These are phyloP conservation scores for Loripinus fragilis DNA, from an alignment of 2,888 invertebrate genomes.

Conservation along the genomic window DNA sequence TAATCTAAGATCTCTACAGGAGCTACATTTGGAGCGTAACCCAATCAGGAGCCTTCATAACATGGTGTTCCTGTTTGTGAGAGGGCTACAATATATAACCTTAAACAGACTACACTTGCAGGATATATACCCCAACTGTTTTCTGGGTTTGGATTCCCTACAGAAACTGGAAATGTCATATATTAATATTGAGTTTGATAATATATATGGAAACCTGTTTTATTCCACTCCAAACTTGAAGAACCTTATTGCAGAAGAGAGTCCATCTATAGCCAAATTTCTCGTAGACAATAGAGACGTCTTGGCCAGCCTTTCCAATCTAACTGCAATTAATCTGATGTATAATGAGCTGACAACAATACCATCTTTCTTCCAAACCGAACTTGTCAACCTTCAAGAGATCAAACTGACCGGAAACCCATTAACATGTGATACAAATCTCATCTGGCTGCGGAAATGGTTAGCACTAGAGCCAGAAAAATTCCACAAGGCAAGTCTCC, in stretches of 20 bases:
- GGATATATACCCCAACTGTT: conserved; percentile 59
- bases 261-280: conserved; percentile 61
- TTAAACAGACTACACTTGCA: conserved; percentile 67
- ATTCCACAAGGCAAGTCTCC: conserved; percentile 52
- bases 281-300: conserved; percentile 57
- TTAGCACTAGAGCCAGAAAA: conserved; percentile 52
- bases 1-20: conserved; percentile 46
- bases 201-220: conserved; percentile 68
- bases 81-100: conserved; percentile 60
- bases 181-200: conserved; percentile 44
- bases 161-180: conserved; percentile 63
- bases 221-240: conserved; percentile 55
- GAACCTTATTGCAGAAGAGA: conserved; percentile 62
- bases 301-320: conserved; percentile 49
- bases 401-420: conserved; percentile 90
- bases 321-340: conserved; percentile 65
- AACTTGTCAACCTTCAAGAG: conserved; percentile 54
- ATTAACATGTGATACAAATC: conserved; percentile 91
- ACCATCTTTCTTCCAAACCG: conserved; percentile 41
- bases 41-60: conserved; percentile 56
- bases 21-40: conserved; percentile 68
- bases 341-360: conserved; percentile 65
- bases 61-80: conserved; percentile 63
- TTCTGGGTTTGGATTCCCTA: conserved; percentile 64
- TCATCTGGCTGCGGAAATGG: conserved; percentile 89